phyloP scores from a whole-genome alignment of 2,797 vertebrate species.

The Taenioides sp. region DNA sequence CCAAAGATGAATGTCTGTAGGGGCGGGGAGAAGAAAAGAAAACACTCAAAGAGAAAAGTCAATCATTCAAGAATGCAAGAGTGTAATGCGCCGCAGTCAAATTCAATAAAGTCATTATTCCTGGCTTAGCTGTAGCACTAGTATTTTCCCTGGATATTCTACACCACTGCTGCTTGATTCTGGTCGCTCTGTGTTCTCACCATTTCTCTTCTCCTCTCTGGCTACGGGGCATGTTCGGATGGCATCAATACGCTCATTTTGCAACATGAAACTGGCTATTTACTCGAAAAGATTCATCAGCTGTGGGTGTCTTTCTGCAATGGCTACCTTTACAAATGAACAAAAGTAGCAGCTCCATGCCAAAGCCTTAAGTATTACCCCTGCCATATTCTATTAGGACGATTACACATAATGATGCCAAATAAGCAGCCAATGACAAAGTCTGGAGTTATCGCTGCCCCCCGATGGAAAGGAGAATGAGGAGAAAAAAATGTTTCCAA shows the following conservation, averaged over 20 bases:
- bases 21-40: slow-evolving; percentile 54
- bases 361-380: slow-evolving; percentile 37
- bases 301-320: slow-evolving; percentile 43
- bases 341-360: slow-evolving; percentile 29
- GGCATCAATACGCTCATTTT: slow-evolving; percentile 62
- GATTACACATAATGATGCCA: slow-evolving; percentile 58
- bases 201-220: slow-evolving; percentile 47
- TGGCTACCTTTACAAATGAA: slow-evolving; percentile 37
- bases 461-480: slow-evolving; percentile 23
- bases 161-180: slow-evolving; percentile 54
- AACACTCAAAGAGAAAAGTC: slow-evolving; percentile 71
- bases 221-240: slow-evolving; percentile 54
- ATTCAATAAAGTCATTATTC: slow-evolving; percentile 78
- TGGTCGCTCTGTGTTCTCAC: slow-evolving; percentile 38
- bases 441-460: slow-evolving; percentile 40
- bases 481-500: slow-evolving; percentile 23
- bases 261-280: slow-evolving; percentile 63
- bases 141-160: slow-evolving; percentile 68
- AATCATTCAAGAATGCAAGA: slow-evolving; percentile 74
- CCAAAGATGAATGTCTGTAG: slow-evolving; percentile 72
- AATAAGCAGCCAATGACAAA: slow-evolving; percentile 53
- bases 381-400: slow-evolving; percentile 58
- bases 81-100: slow-evolving; percentile 71
- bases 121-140: slow-evolving; percentile 62
- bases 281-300: slow-evolving; percentile 52